Evolutionary conservation across 2,888 invertebrate species (phyloP).

Genomic region (Saturnia japonica): DNA sequence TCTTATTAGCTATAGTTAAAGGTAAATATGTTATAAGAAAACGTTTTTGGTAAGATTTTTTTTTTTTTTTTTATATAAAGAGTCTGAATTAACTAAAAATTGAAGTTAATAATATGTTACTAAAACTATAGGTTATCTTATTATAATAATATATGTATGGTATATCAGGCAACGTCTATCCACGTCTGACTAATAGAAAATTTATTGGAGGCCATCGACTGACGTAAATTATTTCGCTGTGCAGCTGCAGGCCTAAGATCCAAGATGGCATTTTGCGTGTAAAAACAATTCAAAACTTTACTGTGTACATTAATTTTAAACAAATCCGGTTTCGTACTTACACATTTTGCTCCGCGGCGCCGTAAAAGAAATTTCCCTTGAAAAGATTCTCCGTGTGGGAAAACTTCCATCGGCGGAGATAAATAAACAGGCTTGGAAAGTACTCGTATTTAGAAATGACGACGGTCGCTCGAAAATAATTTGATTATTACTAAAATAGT

Average conservation of each 20-base stretch:
- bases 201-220: no score
- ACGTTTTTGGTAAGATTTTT: no score
- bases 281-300: slow-evolving; percentile 27
- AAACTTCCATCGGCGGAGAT: neutral
- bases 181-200: no score
- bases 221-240: neutral
- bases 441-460: neutral
- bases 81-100: no score
- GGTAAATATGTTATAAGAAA: no score
- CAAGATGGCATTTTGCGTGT: slow-evolving; percentile 20
- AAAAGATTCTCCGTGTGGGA: slow-evolving; percentile 12
- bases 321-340: slow-evolving; percentile 31
- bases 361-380: slow-evolving; percentile 18
- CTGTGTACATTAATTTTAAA: slow-evolving; percentile 28
- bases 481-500: neutral
- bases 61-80: no score
- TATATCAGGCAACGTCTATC: no score
- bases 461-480: neutral
- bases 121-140: no score
- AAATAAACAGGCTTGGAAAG: neutral
- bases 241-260: neutral
- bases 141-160: no score
- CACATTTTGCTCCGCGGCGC: slow-evolving; percentile 13
- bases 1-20: no score
- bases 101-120: no score